A percentile compares a stretch with the other conserved stretches of the same genome.
phyloP scores from a whole-genome alignment of 2,797 vertebrate species.

The Cuculus canorus region DNA sequence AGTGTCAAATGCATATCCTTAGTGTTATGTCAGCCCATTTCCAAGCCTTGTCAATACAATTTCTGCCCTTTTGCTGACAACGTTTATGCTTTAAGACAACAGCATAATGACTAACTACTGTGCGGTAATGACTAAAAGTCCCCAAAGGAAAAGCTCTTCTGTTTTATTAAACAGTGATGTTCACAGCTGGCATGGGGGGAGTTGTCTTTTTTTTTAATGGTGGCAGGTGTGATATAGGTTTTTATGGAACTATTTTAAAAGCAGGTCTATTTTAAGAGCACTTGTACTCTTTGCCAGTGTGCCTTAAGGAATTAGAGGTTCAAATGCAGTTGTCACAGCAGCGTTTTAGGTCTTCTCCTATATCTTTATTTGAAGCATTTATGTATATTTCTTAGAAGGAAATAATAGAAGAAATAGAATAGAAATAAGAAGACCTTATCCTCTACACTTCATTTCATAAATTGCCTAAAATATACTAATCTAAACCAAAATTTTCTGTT shows the following conservation, averaged over 20 bases:
- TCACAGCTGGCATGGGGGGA: neutral
- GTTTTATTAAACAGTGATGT: neutral
- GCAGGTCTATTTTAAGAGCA: neutral
- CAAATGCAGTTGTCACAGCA: neutral
- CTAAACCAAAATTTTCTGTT: neutral
- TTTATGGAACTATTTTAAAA: neutral
- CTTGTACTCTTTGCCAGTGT: neutral
- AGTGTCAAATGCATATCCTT: neutral
- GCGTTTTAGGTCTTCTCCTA: neutral
- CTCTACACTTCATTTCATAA: neutral
- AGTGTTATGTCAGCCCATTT: neutral
- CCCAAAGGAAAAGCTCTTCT: slow-evolving; percentile 10
- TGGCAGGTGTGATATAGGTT: neutral
- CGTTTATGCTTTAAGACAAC: slow-evolving; percentile 18
- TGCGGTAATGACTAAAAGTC: neutral
- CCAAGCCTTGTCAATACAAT: slow-evolving; percentile 38
- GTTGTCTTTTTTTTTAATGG: neutral
- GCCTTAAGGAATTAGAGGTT: neutral
- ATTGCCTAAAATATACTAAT: neutral
- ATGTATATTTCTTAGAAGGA: neutral
- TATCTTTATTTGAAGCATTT: neutral
- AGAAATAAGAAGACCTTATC: neutral
- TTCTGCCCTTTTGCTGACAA: slow-evolving; percentile 6
- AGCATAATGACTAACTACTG: neutral
- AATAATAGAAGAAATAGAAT: no score